Evolutionary conservation across 2,888 invertebrate species (phyloP).

Genomic region (Trilocha varians): DNA sequence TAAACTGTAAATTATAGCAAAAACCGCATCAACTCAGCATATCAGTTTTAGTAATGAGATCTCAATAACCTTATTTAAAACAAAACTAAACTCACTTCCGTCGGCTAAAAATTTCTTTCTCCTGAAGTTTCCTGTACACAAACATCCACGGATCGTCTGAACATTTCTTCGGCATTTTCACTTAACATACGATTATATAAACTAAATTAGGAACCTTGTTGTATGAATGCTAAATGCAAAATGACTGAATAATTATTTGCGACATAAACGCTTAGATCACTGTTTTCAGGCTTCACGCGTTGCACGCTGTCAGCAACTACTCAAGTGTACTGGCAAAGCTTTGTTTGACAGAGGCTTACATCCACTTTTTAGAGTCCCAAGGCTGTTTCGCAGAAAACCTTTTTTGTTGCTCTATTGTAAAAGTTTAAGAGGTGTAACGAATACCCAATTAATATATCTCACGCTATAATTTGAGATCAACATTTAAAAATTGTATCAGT

Average conservation of each 20-base stretch:
- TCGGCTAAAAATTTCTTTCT: conserved; percentile 48
- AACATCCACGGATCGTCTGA: conserved; percentile 54
- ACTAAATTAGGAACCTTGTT: not conserved
- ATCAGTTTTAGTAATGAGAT: not conserved
- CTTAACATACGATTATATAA: conserved; percentile 4
- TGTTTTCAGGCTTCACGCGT: conserved; percentile 41
- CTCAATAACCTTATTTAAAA: not conserved
- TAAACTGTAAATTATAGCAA: no score
- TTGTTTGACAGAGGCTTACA: conserved; percentile 50
- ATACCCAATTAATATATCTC: not conserved
- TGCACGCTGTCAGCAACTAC: conserved; percentile 33
- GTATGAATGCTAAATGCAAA: not conserved
- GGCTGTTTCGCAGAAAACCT: conserved; percentile 1
- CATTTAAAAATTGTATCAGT: not conserved
- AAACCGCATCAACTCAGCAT: no score
- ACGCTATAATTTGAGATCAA: not conserved
- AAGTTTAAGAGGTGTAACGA: conserved; percentile 4
- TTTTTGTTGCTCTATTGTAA: conserved; percentile 6
- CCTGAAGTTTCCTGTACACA: conserved; percentile 52
- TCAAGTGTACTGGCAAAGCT: conserved; percentile 34
- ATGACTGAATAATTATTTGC: not conserved
- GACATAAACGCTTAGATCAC: not conserved
- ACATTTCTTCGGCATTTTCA: conserved; percentile 33
- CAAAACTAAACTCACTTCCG: conserved; percentile 39
- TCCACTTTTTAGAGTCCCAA: conserved; percentile 47